Evolutionary conservation across 2,888 invertebrate genomes (phyloP), one percentile per base, ranked within the genome.

Genomic region (Protodeltote pygarga): DNA sequence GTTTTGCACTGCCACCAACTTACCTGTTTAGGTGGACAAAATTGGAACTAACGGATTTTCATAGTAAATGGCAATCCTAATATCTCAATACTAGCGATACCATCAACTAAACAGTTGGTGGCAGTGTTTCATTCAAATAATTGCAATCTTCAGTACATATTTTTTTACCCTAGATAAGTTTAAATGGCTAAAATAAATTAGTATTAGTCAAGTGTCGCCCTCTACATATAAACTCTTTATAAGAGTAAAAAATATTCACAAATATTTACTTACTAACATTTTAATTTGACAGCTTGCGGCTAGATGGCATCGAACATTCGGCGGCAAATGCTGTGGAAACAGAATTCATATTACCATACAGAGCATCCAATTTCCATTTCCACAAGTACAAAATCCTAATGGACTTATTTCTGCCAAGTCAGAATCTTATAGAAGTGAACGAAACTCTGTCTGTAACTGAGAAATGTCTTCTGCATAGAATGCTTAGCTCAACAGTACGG

Each of bases 261-360:
- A 16, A 5, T 20, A 28, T 9, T 17, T 23, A 27, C 11, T n/a
- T 11, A 19, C 9, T 6, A 11, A n/a, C 38, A 29, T 25, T 29
- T 42, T 49, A 32, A 31, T 50, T 61, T 79, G 87, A 57, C 81
- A 94, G 94, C 62, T 79, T 94, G 21, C 92, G 94, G 11, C 85
- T 94, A 32, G 94, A 95, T 79, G 95, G 95, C 8, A 90, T 95
- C 38, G 91, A 93, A 69, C 85, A 89, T 62, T 86, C 93, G 63
- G 87, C 93, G 0, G 79, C 85, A 8, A 84, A 84, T 51, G 76
- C 85, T 0, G 71, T 86, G 5, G 92, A 93, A 79, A 87, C 90
- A 0, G 92, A 92, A 41, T 86, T 86, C 51, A 75, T 93, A 2
- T 82, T 94, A 8, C 94, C 94, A 1, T 94, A 89, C 74, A 77